phyloP scores from a whole-genome alignment of 2,888 invertebrate genomes.

The Clepsis dumicolana region DNA sequence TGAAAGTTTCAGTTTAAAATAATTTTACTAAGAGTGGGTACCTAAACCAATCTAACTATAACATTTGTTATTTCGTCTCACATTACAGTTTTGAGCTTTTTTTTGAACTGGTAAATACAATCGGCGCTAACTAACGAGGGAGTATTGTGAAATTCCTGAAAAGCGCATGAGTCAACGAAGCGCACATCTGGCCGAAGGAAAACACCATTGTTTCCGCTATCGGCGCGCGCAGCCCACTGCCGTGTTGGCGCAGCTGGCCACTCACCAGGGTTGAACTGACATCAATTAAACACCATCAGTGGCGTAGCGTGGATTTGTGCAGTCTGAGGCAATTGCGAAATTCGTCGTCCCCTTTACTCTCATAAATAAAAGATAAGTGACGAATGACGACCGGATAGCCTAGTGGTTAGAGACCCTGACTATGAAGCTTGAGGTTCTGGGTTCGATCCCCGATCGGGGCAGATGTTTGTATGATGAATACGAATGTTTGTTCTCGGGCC shows the following conservation, averaged over 20 bases:
- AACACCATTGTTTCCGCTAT: conserved; percentile 52
- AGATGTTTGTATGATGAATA: too few species aligned
- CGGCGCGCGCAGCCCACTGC: conserved; percentile 32
- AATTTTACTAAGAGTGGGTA: too few species aligned
- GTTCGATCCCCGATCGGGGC: too few species aligned
- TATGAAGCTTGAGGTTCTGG: too few species aligned
- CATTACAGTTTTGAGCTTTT: not conserved
- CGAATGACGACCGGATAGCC: too few species aligned
- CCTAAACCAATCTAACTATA: not conserved
- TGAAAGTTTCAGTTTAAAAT: not conserved
- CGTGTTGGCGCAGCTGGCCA: conserved; percentile 14
- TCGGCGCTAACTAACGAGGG: conserved; percentile 3
- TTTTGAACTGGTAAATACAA: not conserved
- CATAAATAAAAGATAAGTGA: too few species aligned
- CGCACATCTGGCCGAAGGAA: conserved; percentile 48
- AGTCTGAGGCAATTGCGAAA: too few species aligned
- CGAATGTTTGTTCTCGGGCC: too few species aligned
- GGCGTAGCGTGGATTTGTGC: too few species aligned
- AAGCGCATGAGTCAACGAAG: conserved; percentile 48
- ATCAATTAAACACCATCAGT: not conserved
- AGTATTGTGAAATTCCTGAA: conserved; percentile 60
- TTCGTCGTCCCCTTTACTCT: too few species aligned
- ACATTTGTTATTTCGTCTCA: not conserved
- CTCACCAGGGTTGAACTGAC: not conserved
- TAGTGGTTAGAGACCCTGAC: too few species aligned